These are phyloP conservation scores for Cacatua alba DNA, from an alignment of 2,113 vertebrate genomes.

Conservation along the genomic window DNA sequence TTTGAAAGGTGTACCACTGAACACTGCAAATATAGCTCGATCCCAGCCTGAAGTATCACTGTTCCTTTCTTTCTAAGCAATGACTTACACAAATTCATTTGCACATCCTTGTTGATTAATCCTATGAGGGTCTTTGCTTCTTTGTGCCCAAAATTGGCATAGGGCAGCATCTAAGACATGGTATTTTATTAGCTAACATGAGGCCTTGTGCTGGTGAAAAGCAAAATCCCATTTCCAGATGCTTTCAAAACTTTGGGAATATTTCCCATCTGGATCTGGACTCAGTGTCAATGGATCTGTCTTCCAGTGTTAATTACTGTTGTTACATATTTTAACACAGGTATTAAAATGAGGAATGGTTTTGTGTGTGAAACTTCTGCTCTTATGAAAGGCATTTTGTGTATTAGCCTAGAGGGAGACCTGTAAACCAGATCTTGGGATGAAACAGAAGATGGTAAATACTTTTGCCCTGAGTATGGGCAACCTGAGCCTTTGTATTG, in stretches of 20 bases:
- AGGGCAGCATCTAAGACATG: not conserved
- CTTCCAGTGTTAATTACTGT: not conserved
- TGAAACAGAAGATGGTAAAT: not conserved
- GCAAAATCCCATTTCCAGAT: not conserved
- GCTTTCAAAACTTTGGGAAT: not conserved
- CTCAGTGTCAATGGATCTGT: not conserved
- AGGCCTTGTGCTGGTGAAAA: not conserved
- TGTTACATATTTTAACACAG: not conserved
- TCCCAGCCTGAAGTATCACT: not conserved
- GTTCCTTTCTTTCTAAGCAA: not conserved
- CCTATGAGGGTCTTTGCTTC: not conserved
- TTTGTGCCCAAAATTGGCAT: not conserved
- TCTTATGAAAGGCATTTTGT: not conserved
- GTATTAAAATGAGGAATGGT: not conserved
- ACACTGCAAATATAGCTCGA: not conserved
- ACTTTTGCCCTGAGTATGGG: not conserved
- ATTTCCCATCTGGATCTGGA: not conserved
- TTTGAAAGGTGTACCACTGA: not conserved
- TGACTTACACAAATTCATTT: not conserved
- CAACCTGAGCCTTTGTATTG: not conserved
- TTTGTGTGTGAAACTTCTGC: not conserved
- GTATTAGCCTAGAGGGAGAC: not conserved
- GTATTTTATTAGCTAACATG: not conserved
- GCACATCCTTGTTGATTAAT: not conserved
- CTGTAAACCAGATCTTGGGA: not conserved